Base-by-base conservation (phyloP, 2,888 invertebrate species). In the Thelaira solivaga region DNA sequence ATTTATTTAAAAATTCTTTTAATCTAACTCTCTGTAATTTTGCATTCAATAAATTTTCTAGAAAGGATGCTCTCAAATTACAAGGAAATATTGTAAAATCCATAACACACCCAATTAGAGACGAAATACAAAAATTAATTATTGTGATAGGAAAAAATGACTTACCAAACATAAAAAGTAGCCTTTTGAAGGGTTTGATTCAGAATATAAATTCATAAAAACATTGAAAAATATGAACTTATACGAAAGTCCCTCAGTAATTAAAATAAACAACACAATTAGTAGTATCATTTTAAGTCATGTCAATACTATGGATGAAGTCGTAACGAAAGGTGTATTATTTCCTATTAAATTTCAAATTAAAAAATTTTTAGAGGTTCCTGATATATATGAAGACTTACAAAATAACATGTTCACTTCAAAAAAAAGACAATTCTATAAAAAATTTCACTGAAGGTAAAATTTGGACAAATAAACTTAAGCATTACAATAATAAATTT, bases 171-270 rank as follows among this genome's bases (percentile, higher is more conserved):
- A n/a, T n/a, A n/a, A n/a, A n/a, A n/a, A n/a, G n/a, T n/a, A n/a
- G n/a, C 55, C 55, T 8, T 55, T 55, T 36, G 34, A 55, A 13
- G 55, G 55, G 3, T 55, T 55, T 36, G 22, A 55, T 36, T 22
- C 55, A 7, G 55, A 55, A 13, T 36, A 55, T 36, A 55, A 55
- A n/a, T 55, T 55, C 5, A 55, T 55, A 13, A 55, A 55, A 36
- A 36, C 20, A 36, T 22, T 55, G 13, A 55, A 55, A 24, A 22
- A 13, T n/a, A 10, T 53, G 4, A 26, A 53, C 20, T 53, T 53
- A 2, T 51, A 8, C 7, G 31, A 49, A 49, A 29, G 10, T 34
- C 22, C 5, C 4, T 36, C 34, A n/a, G 20, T 55, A 55, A 55
- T 55, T 36, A 36, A 34, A 34, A 22, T 55, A 36, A 55, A 55